phyloP scores from a whole-genome alignment of 2,888 invertebrate species.

The Rugalucina vietnamica region DNA sequence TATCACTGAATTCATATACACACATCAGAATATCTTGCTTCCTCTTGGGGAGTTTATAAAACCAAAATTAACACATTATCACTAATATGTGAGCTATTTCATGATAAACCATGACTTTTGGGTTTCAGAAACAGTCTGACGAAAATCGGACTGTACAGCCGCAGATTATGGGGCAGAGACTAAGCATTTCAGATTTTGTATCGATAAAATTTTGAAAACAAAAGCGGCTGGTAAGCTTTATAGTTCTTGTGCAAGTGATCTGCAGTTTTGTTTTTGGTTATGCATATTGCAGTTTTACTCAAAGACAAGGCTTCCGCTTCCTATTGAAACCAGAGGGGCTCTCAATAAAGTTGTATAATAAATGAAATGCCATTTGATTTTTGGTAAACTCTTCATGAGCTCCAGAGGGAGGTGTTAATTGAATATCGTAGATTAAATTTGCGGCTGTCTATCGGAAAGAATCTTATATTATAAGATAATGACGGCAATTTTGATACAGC shows the following conservation, averaged over 20 bases:
- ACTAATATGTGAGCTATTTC: too few relatives aligned
- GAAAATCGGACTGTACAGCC: too few relatives aligned
- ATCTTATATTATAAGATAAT: not conserved
- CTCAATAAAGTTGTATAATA: slow-evolving; percentile 8
- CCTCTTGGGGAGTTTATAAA: slow-evolving; percentile 2
- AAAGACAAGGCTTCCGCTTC: too few relatives aligned
- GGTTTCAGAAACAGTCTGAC: too few relatives aligned
- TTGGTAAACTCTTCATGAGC: slow-evolving; percentile 2
- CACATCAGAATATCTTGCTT: not conserved
- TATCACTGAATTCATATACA: slow-evolving; percentile 1
- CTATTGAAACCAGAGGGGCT: slow-evolving; percentile 10
- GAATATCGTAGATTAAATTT: slow-evolving; percentile 12
- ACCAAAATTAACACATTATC: slow-evolving; percentile 15
- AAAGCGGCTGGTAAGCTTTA: too few relatives aligned
- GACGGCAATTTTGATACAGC: not conserved
- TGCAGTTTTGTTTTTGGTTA: too few relatives aligned
- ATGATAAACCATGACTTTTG: too few relatives aligned
- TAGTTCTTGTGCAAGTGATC: too few relatives aligned
- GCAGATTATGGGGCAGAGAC: too few relatives aligned
- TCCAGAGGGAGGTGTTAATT: slow-evolving; percentile 8
- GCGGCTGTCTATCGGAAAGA: slow-evolving; percentile 8
- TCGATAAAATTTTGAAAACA: too few relatives aligned
- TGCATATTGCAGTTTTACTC: too few relatives aligned
- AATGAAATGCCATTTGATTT: slow-evolving; percentile 16
- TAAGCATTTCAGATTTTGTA: too few relatives aligned